These are phyloP conservation scores for Noctua fimbriata DNA, from an alignment of 2,888 invertebrate genomes.

Conservation along the genomic window DNA sequence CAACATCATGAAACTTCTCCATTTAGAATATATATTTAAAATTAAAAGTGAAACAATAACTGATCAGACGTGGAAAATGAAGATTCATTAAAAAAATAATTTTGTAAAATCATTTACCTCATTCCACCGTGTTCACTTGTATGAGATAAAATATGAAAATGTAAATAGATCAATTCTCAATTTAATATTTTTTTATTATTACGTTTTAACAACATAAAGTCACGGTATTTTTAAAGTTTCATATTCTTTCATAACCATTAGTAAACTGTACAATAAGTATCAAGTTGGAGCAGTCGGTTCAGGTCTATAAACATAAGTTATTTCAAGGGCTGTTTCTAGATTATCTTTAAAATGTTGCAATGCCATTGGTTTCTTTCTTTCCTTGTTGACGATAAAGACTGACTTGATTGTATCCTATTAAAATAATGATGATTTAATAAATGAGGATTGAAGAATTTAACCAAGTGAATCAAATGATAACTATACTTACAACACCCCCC, in stretches of 20 bases:
- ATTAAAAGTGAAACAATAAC: slow-evolving; percentile 7
- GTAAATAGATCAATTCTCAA: slow-evolving; percentile 45
- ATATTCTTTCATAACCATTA: slow-evolving; percentile 10
- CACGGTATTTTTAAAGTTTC: slow-evolving; percentile 1
- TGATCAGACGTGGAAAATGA: slow-evolving; percentile 78
- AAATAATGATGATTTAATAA: slow-evolving; percentile 33
- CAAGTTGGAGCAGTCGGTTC: slow-evolving; percentile 73
- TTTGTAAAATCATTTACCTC: slow-evolving; percentile 76
- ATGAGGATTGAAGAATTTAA: not conserved
- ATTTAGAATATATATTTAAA: not conserved
- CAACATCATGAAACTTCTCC: not conserved
- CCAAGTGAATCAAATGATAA: slow-evolving; percentile 18
- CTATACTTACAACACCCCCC: slow-evolving; percentile 80
- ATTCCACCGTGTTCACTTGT: slow-evolving; percentile 82
- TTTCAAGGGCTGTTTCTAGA: slow-evolving; percentile 78
- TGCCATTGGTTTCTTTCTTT: slow-evolving; percentile 21
- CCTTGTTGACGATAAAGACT: slow-evolving; percentile 14
- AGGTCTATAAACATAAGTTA: slow-evolving; percentile 69
- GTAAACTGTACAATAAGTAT: slow-evolving; percentile 36
- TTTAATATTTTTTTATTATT: slow-evolving; percentile 73
- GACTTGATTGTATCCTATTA: slow-evolving; percentile 53
- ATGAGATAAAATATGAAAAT: slow-evolving; percentile 58
- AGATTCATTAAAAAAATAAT: slow-evolving; percentile 69
- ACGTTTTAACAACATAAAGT: slow-evolving; percentile 48
- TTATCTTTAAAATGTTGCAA: slow-evolving; percentile 36